Base-by-base conservation (phyloP, 2,113 vertebrate species). In the Otus sunia region DNA sequence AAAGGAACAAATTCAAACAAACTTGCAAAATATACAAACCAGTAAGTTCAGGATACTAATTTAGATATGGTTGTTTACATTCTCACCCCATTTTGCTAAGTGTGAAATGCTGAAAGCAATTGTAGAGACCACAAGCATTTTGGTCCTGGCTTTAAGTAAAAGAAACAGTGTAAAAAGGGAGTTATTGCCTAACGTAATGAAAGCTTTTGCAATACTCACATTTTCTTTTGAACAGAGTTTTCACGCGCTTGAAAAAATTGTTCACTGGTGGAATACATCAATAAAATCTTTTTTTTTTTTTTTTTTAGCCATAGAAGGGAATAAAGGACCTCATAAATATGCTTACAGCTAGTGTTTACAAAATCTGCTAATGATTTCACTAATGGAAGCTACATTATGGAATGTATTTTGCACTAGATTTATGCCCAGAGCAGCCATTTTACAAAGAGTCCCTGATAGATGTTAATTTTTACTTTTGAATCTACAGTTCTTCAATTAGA, bases 1-100 rank as follows among this genome's bases (percentile, higher is more conserved):
- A 97, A 96, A 97, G 97, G 55, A 97, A 56, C 37, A 80, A 92
- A 96, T 82, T 91, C 84, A 95, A 92, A 97, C 94, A 96, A 89
- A 92, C 86, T 87, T 89, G 62, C 62, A 97, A 90, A 97, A 86
- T 94, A 94, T 34, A 96, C 94, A 97, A 95, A 82, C 89, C 71
- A 68, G 66, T 93, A 88, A 97, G 69, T 89, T 94, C 90, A 90
- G 36, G 85, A 91, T 87, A 83, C 81, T 92, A 90, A 91, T 90
- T 88, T 96, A 95, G 93, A 84, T 85, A 92, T 86, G 59, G 47
- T 73, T 84, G 71, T 97, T 97, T 97, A 96, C 74, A 67, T 96
- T 96, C 90, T 94, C 96, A 96, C 85, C 63, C 75, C 66, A 49
- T 94, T 97, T 94, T 81, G 37, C 29, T 21, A 94, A 86, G 74